Conservation (phyloP, 2,888 invertebrate species). For the Ophonus ardosiacus region DNA sequence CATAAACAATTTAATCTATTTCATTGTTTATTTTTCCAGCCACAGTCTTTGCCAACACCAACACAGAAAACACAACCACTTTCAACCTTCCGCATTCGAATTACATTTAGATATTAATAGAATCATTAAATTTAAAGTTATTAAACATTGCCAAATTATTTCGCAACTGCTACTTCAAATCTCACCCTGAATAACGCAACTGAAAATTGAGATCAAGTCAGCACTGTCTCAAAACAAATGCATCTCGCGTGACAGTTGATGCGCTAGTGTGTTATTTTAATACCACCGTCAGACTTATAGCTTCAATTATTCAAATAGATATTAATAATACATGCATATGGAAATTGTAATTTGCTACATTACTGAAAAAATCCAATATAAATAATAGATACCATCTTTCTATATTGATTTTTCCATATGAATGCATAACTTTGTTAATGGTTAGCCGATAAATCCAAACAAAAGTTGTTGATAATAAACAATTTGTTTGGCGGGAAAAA, state of each 20-base stretch:
- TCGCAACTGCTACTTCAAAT: slow-evolving; percentile 5
- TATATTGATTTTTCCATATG: slow-evolving; percentile 37
- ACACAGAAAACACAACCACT: not conserved
- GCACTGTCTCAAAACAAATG: slow-evolving; percentile 24
- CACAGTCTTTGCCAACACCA: not conserved
- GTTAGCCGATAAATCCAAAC: not conserved
- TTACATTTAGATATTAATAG: slow-evolving; percentile 14
- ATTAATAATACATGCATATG: not conserved
- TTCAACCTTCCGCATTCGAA: not conserved
- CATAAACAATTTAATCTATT: not conserved
- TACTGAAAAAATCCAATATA: not conserved
- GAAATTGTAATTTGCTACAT: not conserved
- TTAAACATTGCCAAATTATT: slow-evolving; percentile 32
- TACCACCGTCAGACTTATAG: not conserved
- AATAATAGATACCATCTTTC: slow-evolving; percentile 10
- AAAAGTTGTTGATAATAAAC: too few relatives aligned
- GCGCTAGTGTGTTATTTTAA: slow-evolving; percentile 5
- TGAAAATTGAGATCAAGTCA: not conserved
- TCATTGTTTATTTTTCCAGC: not conserved
- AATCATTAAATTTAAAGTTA: not conserved
- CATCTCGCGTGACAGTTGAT: slow-evolving; percentile 11
- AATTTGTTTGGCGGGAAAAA: not conserved
- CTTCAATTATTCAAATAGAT: not conserved
- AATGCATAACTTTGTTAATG: slow-evolving; percentile 7
- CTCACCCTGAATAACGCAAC: not conserved